phyloP scores from a whole-genome alignment of 23 tunicate genomes.

The Styela clava region DNA sequence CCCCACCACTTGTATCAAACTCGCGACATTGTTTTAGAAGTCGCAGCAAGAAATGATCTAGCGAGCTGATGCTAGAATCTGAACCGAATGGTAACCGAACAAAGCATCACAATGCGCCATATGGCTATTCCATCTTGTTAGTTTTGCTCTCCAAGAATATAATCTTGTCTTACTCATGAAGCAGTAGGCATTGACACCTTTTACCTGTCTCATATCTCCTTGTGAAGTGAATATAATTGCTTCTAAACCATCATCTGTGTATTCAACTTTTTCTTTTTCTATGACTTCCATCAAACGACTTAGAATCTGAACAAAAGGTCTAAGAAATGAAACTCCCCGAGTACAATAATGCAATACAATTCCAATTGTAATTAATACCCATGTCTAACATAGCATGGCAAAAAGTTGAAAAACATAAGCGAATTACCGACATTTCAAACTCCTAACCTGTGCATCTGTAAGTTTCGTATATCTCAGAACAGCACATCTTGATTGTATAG shows the following conservation, averaged over 20 bases:
- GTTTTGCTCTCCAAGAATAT: no score
- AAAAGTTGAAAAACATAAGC: background rate
- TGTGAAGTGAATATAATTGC: constrained; percentile 94
- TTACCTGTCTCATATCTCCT: constrained; percentile 97
- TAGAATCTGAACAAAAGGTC: constrained; percentile 36
- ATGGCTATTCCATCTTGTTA: no score
- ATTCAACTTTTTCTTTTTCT: constrained; percentile 73
- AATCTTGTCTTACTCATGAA: no score
- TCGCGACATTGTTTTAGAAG: no score
- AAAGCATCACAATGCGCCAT: no score
- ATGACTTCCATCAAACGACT: constrained; percentile 66
- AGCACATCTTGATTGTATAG: constrained; percentile 95
- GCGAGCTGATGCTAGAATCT: no score
- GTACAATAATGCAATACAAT: background rate
- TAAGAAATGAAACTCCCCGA: background rate
- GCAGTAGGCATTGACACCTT: no score
- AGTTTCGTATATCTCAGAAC: constrained; percentile 78
- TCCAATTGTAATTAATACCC: background rate
- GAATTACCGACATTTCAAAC: no score
- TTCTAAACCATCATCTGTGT: constrained; percentile 89
- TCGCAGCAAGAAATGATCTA: no score
- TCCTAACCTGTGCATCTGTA: constrained; percentile 73
- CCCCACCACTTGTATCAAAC: no score
- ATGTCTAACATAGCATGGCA: background rate
- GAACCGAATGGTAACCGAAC: no score